Base-by-base conservation (phyloP, 2,113 vertebrate genomes). In the Ondatra zibethicus region DNA sequence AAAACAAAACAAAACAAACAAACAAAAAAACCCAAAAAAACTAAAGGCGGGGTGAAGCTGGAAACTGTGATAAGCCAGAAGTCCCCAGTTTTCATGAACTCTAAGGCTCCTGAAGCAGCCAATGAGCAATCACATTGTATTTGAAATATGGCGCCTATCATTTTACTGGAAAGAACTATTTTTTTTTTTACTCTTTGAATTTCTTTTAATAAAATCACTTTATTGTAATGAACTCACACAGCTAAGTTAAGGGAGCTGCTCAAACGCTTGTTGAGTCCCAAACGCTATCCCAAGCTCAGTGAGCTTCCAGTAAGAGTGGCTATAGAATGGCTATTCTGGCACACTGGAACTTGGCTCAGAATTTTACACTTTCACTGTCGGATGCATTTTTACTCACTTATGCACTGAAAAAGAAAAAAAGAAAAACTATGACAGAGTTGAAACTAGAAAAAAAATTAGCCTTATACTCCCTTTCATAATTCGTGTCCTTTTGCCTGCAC, bases 121-220 rank as follows among this genome's bases (percentile, higher is more conserved):
- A 88, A 91, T 4, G 16, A 85, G 66, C 55, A 88, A 84, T 36
- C 65, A 65, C 1, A 94, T 89, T 95, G 81, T 33, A 86, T 73
- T 87, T 85, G 94, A 96, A 96, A 95, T 88, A 81, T 29, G 29
- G 77, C 52, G 75, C 31, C 52, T 93, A 85, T 52, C 52, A 52
- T 82, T 96, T 95, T 81, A 91, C 76, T 92, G 86, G 55, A 92
- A 95, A 72, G 66, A 66, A 92, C 6, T 47, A 63, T 39, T 7
- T 85, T 65, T 11, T 82, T 65, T 66, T 65, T 31, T 31, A 63
- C 68, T 45, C 39, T 85, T 65, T 45, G 39, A 31, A 33, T 21
- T 66, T 66, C 61, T 66, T 66, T 23, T 47, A 86, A 47, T 21
- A 47, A 66, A 86, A 47, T 66, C 39, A 47, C 63, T 68, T 66